Base-by-base conservation (phyloP, 2,113 vertebrate species). In the Tricholaema leucomelas region DNA sequence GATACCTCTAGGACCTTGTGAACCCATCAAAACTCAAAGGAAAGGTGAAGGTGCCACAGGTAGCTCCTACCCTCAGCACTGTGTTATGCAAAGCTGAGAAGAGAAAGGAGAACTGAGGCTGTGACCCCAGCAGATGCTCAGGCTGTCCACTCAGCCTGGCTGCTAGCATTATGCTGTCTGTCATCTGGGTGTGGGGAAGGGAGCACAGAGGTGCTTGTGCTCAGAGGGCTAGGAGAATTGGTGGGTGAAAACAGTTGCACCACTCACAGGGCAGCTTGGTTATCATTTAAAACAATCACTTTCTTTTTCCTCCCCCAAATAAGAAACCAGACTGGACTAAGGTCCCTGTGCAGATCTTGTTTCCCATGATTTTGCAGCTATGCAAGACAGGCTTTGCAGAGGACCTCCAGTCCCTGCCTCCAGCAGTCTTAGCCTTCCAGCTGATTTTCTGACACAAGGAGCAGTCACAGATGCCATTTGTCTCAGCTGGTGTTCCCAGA, bases 271-370 rank as follows among this genome's bases (percentile, higher is more conserved):
- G 36, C 52, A 85, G 17, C 4, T 80, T 23, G 12, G 35, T 88
- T 9, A 17, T 85, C 64, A 4, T 56, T 44, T 63, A 55, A 91
- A 73, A 94, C 15, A 78, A 74, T 56, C 76, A 55, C n/a, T 92
- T 94, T 94, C 20, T 36, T 92, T 92, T 93, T 72, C 93, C 81
- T 88, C 90, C 77, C 55, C 59, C 31, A 84, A 55, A 55, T 2
- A 40, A 74, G 71, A 67, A 91, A 92, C 77, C 3, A 30, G 69
- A 33, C 48, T 44, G 58, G 91, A 91, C 74, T 66, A 11, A 75
- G 90, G 87, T 58, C 33, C 38, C 59, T 31, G 13, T 6, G 12
- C 28, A 88, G 91, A 66, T 48, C 81, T 74, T 33, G 28, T 91
- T 85, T 91, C 50, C 70, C 44, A 40, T 1, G 3, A 83, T 75